phyloP scores from a whole-genome alignment of 2,113 vertebrate genomes.

The Ochotona curzoniae region DNA sequence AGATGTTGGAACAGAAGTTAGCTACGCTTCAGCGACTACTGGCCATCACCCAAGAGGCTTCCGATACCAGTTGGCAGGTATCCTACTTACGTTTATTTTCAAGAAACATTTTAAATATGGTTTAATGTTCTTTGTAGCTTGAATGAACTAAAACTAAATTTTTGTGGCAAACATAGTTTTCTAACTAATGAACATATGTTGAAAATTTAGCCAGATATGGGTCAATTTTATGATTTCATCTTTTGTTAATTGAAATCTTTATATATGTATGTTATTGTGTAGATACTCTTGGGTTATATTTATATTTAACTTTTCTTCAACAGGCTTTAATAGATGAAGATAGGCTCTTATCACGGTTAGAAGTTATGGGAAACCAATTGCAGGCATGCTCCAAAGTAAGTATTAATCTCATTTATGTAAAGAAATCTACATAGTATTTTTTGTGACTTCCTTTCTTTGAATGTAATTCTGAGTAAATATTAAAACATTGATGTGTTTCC shows the following conservation, averaged over 20 bases:
- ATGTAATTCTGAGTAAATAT: conserved; percentile 36
- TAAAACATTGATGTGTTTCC: conserved; percentile 29
- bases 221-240: conserved; percentile 42
- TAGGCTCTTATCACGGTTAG: conserved; percentile 96
- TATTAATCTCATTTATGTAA: conserved; percentile 65
- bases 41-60: conserved; percentile 97
- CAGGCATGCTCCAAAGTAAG: conserved; percentile 97
- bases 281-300: conserved; percentile 44
- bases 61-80: conserved; percentile 99
- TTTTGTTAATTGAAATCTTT: conserved; percentile 31
- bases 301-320: conserved; percentile 65
- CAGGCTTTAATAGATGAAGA: conserved; percentile 99
- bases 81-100: conserved; percentile 34
- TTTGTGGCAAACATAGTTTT: conserved; percentile 23
- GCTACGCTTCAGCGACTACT: conserved; percentile 97
- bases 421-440: conserved; percentile 26
- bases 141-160: conserved; percentile 52
- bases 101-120: not conserved
- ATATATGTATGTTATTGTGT: conserved; percentile 16
- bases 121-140: conserved; percentile 28
- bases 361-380: conserved; percentile 99
- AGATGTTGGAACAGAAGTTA: conserved; percentile 99
- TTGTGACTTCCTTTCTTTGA: conserved; percentile 13
- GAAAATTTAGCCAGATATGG: not conserved
- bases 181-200: conserved; percentile 42